Conservation (phyloP, 1,140 invertebrate species). For the Nasonia giraulti region DNA sequence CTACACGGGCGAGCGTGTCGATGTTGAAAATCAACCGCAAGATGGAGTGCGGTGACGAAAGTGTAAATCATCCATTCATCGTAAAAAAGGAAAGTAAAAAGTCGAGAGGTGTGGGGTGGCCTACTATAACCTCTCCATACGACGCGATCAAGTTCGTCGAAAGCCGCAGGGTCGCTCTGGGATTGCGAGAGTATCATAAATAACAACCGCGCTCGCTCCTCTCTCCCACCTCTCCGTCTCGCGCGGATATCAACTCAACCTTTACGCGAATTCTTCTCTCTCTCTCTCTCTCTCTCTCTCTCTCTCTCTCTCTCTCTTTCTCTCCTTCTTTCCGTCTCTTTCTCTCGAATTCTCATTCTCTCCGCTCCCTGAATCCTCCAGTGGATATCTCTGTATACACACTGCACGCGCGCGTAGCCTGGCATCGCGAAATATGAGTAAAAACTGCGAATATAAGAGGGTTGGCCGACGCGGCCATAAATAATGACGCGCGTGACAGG, state of each 20-base stretch:
- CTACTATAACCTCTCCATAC: slow-evolving; percentile 25
- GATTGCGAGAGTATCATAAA: slow-evolving; percentile 66
- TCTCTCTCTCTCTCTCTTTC: not conserved
- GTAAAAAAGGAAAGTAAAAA: not conserved
- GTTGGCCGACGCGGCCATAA: slow-evolving; percentile 66
- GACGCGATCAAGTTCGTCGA: slow-evolving; percentile 58
- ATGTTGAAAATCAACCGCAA: no score
- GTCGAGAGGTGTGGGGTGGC: not conserved
- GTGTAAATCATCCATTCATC: not conserved
- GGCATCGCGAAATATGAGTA: slow-evolving; percentile 65
- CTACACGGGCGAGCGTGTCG: no score
- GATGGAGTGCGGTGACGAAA: not conserved
- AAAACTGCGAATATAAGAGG: slow-evolving; percentile 72
- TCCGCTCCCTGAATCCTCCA: slow-evolving; percentile 60
- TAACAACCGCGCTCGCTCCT: slow-evolving; percentile 58
- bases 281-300: slow-evolving; percentile 44
- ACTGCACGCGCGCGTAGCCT: slow-evolving; percentile 13
- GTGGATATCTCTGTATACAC: slow-evolving; percentile 51
- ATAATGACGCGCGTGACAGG: slow-evolving; percentile 67
- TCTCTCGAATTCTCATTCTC: slow-evolving; percentile 53
- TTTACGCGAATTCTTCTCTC: slow-evolving; percentile 27
- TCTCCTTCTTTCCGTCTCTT: slow-evolving; percentile 52
- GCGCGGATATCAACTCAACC: slow-evolving; percentile 27
- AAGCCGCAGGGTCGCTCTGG: slow-evolving; percentile 56
- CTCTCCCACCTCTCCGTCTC: slow-evolving; percentile 26